Conservation (phyloP, 2,113 vertebrate genomes). For the Melanerpes aurifrons region DNA sequence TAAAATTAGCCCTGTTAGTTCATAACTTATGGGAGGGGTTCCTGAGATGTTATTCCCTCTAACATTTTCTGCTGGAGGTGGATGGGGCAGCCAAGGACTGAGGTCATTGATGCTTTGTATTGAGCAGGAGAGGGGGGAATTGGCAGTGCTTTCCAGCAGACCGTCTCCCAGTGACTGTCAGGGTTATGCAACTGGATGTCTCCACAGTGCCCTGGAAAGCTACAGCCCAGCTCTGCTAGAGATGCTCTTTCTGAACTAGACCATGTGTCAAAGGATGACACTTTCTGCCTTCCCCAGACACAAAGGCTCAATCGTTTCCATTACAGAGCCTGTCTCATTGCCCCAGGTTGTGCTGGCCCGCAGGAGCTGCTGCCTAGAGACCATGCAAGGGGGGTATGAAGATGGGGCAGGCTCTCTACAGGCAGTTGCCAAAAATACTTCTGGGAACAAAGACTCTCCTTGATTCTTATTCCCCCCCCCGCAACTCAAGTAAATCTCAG, state of each 20-base stretch:
- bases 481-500: constrained; percentile 8
- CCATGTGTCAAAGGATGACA: neutral
- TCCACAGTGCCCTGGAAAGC: neutral
- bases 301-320: neutral
- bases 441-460: constrained; percentile 4
- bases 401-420: neutral
- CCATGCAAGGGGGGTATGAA: neutral
- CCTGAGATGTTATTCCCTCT: neutral
- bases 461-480: neutral
- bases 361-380: neutral
- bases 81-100: constrained; percentile 6
- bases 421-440: neutral
- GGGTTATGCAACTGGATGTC: constrained; percentile 15
- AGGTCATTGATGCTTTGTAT: constrained; percentile 4
- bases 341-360: neutral
- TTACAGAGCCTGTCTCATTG: neutral
- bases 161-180: neutral
- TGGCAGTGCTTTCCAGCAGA: neutral
- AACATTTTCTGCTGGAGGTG: neutral
- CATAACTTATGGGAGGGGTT: neutral
- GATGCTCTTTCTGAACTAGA: neutral
- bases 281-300: neutral
- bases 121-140: neutral
- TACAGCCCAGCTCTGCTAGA: neutral
- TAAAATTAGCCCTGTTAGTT: neutral